These are phyloP conservation scores for Poecilia wingei DNA, from an alignment of 2,797 vertebrate genomes.

Conservation along the genomic window DNA sequence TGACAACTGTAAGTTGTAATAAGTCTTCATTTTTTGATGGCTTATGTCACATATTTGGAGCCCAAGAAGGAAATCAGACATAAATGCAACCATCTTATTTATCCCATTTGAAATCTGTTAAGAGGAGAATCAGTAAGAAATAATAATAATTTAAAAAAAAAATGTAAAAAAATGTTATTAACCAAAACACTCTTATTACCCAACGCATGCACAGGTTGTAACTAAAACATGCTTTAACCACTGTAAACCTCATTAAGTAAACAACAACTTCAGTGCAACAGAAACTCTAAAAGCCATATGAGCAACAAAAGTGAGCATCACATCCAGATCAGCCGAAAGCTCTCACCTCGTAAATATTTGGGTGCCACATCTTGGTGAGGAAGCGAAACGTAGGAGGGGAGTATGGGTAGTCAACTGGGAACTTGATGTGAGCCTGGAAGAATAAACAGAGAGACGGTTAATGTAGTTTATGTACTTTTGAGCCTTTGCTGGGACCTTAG, in stretches of 20 bases:
- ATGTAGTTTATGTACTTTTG: constrained; percentile 12
- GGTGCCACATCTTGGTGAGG: constrained; percentile 99
- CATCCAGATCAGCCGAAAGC: background rate
- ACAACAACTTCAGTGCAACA: background rate
- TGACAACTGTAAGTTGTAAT: background rate
- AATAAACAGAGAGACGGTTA: constrained; percentile 35
- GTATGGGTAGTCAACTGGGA: constrained; percentile 98
- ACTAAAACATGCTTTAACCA: background rate
- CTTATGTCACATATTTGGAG: background rate
- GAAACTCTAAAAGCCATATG: background rate
- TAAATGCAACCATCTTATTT: background rate
- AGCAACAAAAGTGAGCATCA: background rate
- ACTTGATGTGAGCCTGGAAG: constrained; percentile 96
- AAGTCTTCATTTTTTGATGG: background rate
- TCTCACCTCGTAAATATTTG: constrained; percentile 98
- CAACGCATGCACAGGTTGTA: background rate
- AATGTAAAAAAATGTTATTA: background rate
- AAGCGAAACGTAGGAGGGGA: constrained; percentile 98
- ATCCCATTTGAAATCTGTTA: background rate
- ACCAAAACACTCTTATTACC: background rate
- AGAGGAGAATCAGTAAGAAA: background rate
- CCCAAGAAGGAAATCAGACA: background rate
- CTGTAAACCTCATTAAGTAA: background rate
- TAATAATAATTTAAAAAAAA: too few species aligned
- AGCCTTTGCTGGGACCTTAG: background rate